Base-by-base conservation (phyloP, 2,888 invertebrate genomes). In the Heterodera filipjevi region DNA sequence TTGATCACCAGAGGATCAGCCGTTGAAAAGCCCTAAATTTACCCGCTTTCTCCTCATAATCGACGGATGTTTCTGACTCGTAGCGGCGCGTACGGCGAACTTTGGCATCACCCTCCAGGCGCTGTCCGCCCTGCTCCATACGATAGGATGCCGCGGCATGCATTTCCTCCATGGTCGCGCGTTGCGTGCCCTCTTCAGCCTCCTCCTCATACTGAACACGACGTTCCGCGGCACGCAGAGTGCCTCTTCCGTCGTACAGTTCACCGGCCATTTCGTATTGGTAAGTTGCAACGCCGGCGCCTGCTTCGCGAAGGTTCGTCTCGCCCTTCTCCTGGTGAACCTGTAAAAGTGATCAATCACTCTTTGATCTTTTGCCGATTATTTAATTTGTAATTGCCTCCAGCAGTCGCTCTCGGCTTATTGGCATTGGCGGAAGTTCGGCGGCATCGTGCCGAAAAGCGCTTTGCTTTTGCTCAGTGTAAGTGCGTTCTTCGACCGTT, bases 11-110 rank as follows among this genome's bases (percentile, higher is more conserved):
- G 27, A 10, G 6, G 6, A 59, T 27, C 59, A 27, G 27, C 10
- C 5, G 16, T 2, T 53, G 19, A 16, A 19, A 30, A 68, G 19
- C 32, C 22, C 64, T 8, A 14, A 19, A n/a, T 33, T 27, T 27
- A 71, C 77, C 70, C 19, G 35, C 71, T 39, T 79, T 33, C 33
- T 79, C 79, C 53, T 79, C 79, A 27, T 79, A 80, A 64, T 81
- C 81, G 22, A 81, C 68, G 6, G 82, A 83, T 22, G 81, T 79
- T 32, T 81, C 81, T 27, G 79, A 82, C 30, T 84, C 81, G 53
- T 76, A 77, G 59, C 82, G 80, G 1, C 82, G 74, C 32, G 81
- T 77, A 32, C 81, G 76, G n/a, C 80, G 75, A 46, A 83, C 39
- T 10, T 59, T 77, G 46, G 79, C 76, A 27, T 78, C 68, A 59